Evolutionary conservation across 2,888 invertebrate species (phyloP).

Genomic region (Leistus spinibarbis): DNA sequence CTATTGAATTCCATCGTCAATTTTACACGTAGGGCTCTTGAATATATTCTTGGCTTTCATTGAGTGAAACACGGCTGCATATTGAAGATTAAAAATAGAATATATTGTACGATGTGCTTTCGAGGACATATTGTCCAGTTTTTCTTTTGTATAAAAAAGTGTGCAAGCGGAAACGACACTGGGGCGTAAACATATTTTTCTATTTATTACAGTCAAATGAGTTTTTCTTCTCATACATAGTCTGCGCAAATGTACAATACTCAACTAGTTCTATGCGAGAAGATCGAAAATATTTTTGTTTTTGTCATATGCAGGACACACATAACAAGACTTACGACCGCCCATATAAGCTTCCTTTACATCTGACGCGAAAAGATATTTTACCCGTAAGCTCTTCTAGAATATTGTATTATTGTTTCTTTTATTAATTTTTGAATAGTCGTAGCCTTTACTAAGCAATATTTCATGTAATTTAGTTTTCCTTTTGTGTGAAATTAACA

Average conservation of each 20-base stretch:
- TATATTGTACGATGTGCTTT: not conserved
- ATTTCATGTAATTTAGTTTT: too few relatives aligned
- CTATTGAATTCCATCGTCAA: not conserved
- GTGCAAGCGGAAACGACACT: not conserved
- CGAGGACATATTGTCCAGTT: not conserved
- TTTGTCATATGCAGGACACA: not conserved
- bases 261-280: not conserved
- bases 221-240: not conserved
- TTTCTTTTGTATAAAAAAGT: not conserved
- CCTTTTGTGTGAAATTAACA: too few relatives aligned
- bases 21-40: not conserved
- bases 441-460: too few relatives aligned
- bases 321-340: not conserved
- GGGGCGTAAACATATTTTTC: not conserved
- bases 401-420: too few relatives aligned
- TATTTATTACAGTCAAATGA: not conserved
- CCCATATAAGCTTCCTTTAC: not conserved
- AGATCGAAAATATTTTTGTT: conserved; percentile 1
- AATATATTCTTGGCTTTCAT: not conserved
- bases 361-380: too few relatives aligned
- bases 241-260: not conserved
- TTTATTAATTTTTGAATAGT: too few relatives aligned
- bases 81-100: conserved; percentile 1
- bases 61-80: not conserved
- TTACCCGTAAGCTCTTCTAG: too few relatives aligned